phyloP scores from a whole-genome alignment of 2,113 vertebrate species.

The Atractosteus spatula region DNA sequence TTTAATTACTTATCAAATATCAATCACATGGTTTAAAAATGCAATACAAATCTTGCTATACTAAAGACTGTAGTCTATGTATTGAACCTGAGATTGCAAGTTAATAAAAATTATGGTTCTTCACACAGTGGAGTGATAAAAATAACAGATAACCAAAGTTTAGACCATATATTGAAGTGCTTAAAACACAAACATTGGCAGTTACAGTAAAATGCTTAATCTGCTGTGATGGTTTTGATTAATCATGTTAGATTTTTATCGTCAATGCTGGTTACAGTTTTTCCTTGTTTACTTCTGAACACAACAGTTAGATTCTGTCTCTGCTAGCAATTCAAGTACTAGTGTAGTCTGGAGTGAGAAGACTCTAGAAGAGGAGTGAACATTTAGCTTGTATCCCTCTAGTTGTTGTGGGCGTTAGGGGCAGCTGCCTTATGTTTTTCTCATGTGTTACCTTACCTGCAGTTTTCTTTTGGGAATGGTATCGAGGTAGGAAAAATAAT shows the following conservation, averaged over 20 bases:
- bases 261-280: background rate
- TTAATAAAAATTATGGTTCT: too few relatives aligned
- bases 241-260: background rate
- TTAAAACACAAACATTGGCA: too few relatives aligned
- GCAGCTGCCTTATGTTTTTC: conserved; percentile 17
- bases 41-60: too few relatives aligned
- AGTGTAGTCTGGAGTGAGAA: background rate
- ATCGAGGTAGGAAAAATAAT: conserved; percentile 32
- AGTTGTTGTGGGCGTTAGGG: conserved; percentile 15
- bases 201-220: too few relatives aligned
- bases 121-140: too few relatives aligned
- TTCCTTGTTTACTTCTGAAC: background rate
- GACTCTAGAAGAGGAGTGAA: background rate
- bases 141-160: too few relatives aligned
- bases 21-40: too few relatives aligned
- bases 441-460: conserved; percentile 6
- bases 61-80: too few relatives aligned
- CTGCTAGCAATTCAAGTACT: conserved; percentile 8
- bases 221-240: too few relatives aligned
- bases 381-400: background rate
- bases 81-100: too few relatives aligned
- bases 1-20: too few relatives aligned
- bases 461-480: conserved; percentile 12
- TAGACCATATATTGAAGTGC: too few relatives aligned
- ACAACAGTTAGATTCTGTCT: background rate